Base-by-base conservation (phyloP, 1,140 invertebrate species). In the Thrips palmi region DNA sequence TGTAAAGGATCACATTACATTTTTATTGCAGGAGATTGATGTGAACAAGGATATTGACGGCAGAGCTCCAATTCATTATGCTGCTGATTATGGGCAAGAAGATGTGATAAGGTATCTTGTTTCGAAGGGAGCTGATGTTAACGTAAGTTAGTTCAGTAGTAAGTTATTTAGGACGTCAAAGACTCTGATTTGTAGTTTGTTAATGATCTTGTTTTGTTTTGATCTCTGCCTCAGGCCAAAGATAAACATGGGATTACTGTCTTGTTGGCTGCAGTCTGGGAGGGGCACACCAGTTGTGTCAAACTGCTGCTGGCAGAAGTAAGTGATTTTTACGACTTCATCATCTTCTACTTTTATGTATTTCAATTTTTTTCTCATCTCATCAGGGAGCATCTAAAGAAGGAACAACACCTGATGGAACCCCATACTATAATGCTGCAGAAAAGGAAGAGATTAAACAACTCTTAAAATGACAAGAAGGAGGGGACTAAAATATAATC, bases 231-330 rank as follows among this genome's bases (percentile, higher is more conserved):
- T 8, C 50, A 87, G 81, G 73, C 74, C 36, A 71, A 71, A 55
- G 89, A 96, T 56, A 91, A 91, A 61, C 84, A 92, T 70, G 88
- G 86, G 5, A 93, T 96, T 44, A 87, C 79, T 39, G 77, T 86
- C 15, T 63, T 96, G 25, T 57, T 94, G 45, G 85, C 88, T 44
- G 89, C 89, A 42, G 88, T 94, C 50, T 96, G 85, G 84, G 89
- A 96, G 63, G 87, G 86, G 33, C 89, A 96, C 53, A 86, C 77
- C 34, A 71, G 77, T 37, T 91, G 86, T 64, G 87, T 94, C 15
- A 77, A 83, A 59, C 62, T 87, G 36, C 63, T 94, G 41, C 51
- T 94, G 41, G 73, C 84, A 61, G 82, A 82, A 60, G 82, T 82
- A 64, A 65, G 60, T 33, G 32, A 3, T 23, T 36, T 19, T 39